A percentile compares a stretch with the other conserved stretches of the same genome.
Evolutionary conservation across 2,888 invertebrate species (phyloP).

Genomic region (Phyto melanocephala): DNA sequence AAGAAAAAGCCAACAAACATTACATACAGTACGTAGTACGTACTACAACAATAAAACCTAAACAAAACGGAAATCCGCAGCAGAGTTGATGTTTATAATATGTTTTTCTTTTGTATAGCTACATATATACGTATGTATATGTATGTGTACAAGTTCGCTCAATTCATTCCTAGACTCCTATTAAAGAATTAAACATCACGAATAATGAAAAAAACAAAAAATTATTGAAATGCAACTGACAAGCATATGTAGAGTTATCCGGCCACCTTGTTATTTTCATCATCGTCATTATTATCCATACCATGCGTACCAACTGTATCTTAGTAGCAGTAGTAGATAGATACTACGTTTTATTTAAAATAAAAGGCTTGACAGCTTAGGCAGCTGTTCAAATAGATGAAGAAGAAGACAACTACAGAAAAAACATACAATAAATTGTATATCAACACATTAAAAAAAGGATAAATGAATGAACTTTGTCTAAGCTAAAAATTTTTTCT

Average conservation of each 20-base stretch:
- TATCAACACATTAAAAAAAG: background rate
- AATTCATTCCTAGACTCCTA: conserved; percentile 34
- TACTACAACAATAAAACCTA: conserved; percentile 31
- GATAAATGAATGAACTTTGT: conserved; percentile 19
- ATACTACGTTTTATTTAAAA: background rate
- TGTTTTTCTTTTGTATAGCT: too few species aligned
- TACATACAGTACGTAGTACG: background rate
- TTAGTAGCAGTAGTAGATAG: too few species aligned
- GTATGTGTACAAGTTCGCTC: background rate
- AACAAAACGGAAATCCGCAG: conserved; percentile 63
- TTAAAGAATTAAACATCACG: conserved; percentile 35
- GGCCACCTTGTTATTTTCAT: conserved; percentile 27
- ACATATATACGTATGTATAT: background rate
- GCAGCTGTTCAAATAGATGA: conserved; percentile 43
- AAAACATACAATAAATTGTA: background rate
- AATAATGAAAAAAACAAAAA: background rate
- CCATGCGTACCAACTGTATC: background rate
- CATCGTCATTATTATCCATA: background rate
- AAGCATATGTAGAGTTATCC: conserved; percentile 14
- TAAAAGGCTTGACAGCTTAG: conserved; percentile 36
- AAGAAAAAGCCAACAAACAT: conserved; percentile 22
- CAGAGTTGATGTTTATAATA: conserved; percentile 28
- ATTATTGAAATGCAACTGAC: background rate
- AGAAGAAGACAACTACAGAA: conserved; percentile 8
- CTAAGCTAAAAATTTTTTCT: background rate